Conservation (phyloP, 2,888 invertebrate genomes). For the Tenthredo amoena region DNA sequence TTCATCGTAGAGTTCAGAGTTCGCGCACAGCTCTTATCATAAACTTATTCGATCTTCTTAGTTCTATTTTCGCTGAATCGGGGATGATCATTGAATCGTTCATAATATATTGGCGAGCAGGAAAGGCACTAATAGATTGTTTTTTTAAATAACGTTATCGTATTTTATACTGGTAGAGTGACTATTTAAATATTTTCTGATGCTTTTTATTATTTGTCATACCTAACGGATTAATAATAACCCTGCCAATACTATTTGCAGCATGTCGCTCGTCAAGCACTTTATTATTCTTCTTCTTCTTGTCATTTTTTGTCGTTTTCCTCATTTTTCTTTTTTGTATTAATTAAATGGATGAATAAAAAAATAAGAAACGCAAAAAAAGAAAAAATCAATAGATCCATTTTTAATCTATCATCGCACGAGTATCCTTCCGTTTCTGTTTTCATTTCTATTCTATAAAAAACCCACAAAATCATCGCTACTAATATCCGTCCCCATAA, state of each 20-base stretch:
- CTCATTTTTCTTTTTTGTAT: neutral
- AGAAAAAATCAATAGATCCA: constrained; percentile 1
- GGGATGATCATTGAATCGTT: constrained; percentile 13
- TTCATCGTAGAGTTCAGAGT: neutral
- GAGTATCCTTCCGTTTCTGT: neutral
- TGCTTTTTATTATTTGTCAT: constrained; percentile 44
- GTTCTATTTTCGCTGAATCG: neutral
- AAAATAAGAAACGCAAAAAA: neutral
- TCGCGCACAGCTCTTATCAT: neutral
- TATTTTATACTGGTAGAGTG: constrained; percentile 30
- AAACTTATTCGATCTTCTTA: neutral
- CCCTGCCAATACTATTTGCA: neutral
- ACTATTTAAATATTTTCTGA: neutral
- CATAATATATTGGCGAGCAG: constrained; percentile 45
- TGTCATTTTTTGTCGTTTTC: neutral
- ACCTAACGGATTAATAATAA: constrained; percentile 48
- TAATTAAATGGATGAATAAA: neutral
- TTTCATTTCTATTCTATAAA: neutral
- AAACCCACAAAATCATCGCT: constrained; percentile 5
- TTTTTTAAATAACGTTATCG: constrained; percentile 34
- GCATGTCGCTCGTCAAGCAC: neutral
- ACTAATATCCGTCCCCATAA: constrained; percentile 43
- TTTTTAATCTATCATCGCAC: neutral
- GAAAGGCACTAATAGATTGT: constrained; percentile 43
- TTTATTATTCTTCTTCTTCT: neutral